Evolutionary conservation across 2,113 vertebrate species (phyloP).

Genomic region (Ctenomys sociabilis): DNA sequence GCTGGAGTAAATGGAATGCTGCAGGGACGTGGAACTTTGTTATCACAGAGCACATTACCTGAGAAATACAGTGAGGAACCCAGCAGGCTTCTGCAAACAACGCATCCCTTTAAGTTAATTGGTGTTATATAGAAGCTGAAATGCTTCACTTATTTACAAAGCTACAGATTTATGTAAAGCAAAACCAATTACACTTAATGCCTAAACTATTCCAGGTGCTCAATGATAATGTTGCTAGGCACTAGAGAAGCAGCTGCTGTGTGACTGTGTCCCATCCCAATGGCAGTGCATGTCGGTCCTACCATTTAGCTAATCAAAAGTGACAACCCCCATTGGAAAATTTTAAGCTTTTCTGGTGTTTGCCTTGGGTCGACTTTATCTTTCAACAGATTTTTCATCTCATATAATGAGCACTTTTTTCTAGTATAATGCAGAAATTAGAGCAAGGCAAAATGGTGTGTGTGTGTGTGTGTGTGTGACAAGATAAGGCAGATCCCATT

Average conservation of each 20-base stretch:
- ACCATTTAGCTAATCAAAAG: conserved; percentile 74
- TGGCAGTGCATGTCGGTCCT: conserved; percentile 79
- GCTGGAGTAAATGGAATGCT: conserved; percentile 42
- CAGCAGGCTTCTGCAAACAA: conserved; percentile 88
- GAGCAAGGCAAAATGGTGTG: conserved; percentile 37
- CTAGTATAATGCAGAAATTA: conserved; percentile 51
- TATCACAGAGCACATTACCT: conserved; percentile 5
- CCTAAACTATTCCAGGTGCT: conserved; percentile 91
- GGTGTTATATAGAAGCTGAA: conserved; percentile 87
- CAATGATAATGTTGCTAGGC: conserved; percentile 89
- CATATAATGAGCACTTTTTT: conserved; percentile 32
- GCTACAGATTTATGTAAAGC: conserved; percentile 90
- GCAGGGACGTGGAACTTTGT: conserved; percentile 36
- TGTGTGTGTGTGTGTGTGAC: background rate
- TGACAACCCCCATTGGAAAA: conserved; percentile 46
- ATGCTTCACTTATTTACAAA: conserved; percentile 90
- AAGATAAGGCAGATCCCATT: background rate
- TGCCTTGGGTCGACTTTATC: conserved; percentile 65
- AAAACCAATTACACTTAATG: conserved; percentile 91
- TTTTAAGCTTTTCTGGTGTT: conserved; percentile 58
- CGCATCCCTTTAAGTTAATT: conserved; percentile 88
- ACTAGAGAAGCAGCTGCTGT: conserved; percentile 86
- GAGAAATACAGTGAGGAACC: conserved; percentile 73
- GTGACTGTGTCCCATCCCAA: conserved; percentile 85
- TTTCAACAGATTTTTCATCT: conserved; percentile 62